Evolutionary conservation across 2,113 vertebrate species (phyloP).

Genomic region (Tetraodon nigroviridis): DNA sequence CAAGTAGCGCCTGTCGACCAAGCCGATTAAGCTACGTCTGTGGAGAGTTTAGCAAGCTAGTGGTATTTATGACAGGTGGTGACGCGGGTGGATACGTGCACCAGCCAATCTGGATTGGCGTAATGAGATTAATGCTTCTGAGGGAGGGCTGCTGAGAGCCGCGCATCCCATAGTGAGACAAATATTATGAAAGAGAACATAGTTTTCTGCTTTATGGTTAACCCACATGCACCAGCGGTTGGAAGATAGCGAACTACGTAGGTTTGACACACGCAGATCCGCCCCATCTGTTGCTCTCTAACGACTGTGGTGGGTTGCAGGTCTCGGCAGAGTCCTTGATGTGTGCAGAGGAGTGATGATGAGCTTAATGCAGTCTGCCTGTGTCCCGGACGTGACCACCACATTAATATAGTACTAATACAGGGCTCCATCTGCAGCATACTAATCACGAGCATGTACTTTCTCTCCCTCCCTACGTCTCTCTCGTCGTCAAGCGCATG

Average conservation of each 20-base stretch:
- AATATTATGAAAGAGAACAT: no score
- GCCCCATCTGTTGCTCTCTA: constrained; percentile 44
- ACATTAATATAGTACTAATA: constrained; percentile 70
- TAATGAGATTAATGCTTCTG: no score
- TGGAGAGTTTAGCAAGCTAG: no score
- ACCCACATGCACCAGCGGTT: background rate
- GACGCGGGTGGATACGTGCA: no score
- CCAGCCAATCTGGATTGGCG: no score
- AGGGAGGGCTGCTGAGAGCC: no score
- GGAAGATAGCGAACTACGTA: background rate
- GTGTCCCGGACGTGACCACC: constrained; percentile 66
- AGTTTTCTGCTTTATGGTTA: background rate
- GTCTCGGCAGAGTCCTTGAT: constrained; percentile 62
- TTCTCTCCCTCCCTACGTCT: constrained; percentile 10
- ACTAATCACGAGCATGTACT: constrained; percentile 50
- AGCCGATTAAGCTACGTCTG: no score
- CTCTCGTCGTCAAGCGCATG: constrained; percentile 26
- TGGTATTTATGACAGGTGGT: no score
- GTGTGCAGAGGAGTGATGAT: constrained; percentile 64
- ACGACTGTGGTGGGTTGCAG: constrained; percentile 33
- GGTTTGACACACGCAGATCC: constrained; percentile 2
- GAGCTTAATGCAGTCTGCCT: constrained; percentile 68
- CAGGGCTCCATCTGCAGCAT: constrained; percentile 56
- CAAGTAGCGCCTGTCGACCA: no score
- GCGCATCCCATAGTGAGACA: background rate